phyloP scores from a whole-genome alignment of 37 sponge, comb jelly and placozoan genomes.

The Agelas oroides region DNA sequence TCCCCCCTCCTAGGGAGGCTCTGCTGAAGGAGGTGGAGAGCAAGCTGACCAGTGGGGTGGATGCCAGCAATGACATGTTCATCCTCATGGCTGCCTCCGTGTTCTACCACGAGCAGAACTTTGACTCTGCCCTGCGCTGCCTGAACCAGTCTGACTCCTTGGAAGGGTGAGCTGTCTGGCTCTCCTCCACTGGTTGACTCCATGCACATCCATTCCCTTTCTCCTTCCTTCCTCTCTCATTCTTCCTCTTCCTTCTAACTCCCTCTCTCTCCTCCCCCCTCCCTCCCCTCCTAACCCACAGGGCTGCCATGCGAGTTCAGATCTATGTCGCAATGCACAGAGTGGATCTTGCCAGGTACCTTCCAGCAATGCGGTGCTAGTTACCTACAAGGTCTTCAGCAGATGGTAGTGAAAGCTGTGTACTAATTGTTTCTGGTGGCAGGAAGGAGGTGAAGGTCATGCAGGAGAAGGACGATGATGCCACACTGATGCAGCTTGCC shows the following conservation, averaged over 20 bases:
- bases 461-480: conserved; percentile 97
- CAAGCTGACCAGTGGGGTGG: conserved; percentile 77
- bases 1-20: conserved; percentile 48
- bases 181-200: too few relatives aligned
- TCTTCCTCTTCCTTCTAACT: background rate
- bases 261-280: background rate
- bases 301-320: conserved; percentile 88
- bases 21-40: conserved; percentile 69
- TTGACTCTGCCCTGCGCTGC: conserved; percentile 77
- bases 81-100: conserved; percentile 86
- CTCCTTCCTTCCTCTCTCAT: background rate
- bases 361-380: background rate
- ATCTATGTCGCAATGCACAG: conserved; percentile 87
- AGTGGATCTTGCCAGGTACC: conserved; percentile 96
- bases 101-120: conserved; percentile 78
- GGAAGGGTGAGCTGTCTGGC: conserved; percentile 70
- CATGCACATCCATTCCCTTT: background rate
- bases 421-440: background rate
- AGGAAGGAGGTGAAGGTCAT: conserved; percentile 94
- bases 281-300: background rate
- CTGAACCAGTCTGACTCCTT: conserved; percentile 85
- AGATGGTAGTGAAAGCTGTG: too few relatives aligned
- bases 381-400: too few relatives aligned
- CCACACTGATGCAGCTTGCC: conserved; percentile 94
- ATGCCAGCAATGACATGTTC: conserved; percentile 78